phyloP scores from a whole-genome alignment of 2,888 invertebrate species.

The Gonocerus acuteangulatus region DNA sequence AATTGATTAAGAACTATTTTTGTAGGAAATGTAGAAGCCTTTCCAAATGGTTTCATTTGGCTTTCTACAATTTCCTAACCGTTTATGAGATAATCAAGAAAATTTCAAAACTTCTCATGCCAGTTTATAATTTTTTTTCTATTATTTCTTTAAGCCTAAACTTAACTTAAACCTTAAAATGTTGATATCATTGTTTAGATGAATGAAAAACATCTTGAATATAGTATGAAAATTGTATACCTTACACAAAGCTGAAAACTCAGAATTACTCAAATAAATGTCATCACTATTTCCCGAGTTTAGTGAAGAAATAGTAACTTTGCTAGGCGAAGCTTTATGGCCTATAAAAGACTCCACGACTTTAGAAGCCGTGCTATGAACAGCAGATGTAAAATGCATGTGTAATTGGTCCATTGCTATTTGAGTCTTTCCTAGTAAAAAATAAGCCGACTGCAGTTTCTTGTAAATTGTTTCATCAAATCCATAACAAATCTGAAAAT shows the following conservation, averaged over 20 bases:
- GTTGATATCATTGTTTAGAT: no score
- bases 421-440: constrained; percentile 81
- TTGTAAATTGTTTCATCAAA: constrained; percentile 73
- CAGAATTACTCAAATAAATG: constrained; percentile 12
- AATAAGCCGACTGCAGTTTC: constrained; percentile 80
- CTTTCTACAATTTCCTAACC: no score
- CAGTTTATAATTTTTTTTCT: no score
- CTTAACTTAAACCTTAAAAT: no score
- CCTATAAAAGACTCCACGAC: constrained; percentile 26
- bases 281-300: constrained; percentile 20
- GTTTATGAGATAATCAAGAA: no score
- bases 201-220: no score
- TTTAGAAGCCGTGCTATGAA: constrained; percentile 66
- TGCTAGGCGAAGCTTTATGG: constrained; percentile 1
- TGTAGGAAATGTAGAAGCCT: no score
- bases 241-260: constrained; percentile 14
- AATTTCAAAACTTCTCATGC: no score
- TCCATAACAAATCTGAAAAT: constrained; percentile 52
- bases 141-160: no score
- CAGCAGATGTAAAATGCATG: constrained; percentile 89
- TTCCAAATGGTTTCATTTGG: no score
- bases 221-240: no score
- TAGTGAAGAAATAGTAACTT: constrained; percentile 24
- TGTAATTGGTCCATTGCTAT: constrained; percentile 89
- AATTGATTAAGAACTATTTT: no score